A percentile compares a stretch with the other conserved stretches of the same genome.
These are phyloP conservation scores for Tamandua tetradactyla DNA, from an alignment of 2,797 vertebrate genomes.

Conservation along the genomic window DNA sequence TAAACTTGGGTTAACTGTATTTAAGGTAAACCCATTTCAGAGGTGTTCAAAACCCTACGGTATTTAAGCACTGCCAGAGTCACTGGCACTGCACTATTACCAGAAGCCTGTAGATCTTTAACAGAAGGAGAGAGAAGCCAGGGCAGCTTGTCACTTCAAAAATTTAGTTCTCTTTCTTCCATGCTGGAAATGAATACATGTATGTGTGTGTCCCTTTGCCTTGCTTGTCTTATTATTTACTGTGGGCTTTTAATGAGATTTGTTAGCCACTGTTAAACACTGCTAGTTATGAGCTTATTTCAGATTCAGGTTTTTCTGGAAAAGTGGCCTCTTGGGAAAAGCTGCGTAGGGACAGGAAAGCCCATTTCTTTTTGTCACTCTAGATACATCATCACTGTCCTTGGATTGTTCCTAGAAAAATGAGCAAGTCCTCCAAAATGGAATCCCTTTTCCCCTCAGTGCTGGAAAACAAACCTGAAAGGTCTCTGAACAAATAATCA, in stretches of 20 bases:
- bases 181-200: not conserved
- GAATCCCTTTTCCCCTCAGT: not conserved
- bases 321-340: not conserved
- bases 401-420: conserved; percentile 41
- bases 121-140: not conserved
- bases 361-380: not conserved
- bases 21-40: not conserved
- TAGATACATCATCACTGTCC: conserved; percentile 20
- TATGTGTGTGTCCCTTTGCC: not conserved
- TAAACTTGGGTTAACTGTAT: not conserved
- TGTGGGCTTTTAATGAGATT: not conserved
- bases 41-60: not conserved
- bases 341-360: not conserved
- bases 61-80: not conserved
- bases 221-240: not conserved
- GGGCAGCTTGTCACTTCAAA: not conserved
- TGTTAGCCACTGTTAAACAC: not conserved
- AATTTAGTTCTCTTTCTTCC: not conserved
- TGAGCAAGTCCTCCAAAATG: not conserved
- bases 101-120: not conserved
- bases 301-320: conserved; percentile 25
- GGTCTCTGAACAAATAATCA: not conserved
- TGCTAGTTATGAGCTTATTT: not conserved
- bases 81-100: not conserved
- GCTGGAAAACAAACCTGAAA: not conserved